phyloP scores from a whole-genome alignment of 1,140 invertebrate species.

The Drosophila insularis region DNA sequence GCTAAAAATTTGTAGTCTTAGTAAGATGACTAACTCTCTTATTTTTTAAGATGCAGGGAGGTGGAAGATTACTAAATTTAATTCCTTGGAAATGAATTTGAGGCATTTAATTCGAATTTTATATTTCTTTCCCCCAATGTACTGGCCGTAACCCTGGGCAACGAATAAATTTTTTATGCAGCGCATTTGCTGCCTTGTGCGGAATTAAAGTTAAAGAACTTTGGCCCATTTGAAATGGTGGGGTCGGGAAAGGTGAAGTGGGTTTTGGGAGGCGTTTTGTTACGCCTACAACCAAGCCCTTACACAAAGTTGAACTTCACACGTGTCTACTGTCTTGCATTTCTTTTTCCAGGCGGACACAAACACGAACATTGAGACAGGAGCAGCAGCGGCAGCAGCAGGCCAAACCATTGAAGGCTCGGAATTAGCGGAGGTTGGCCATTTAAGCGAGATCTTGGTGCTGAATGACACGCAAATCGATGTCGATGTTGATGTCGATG shows the following conservation, averaged over 20 bases:
- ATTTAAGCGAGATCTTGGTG: conserved; percentile 77
- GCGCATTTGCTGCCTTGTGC: conserved; percentile 21
- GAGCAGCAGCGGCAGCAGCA: conserved; percentile 37
- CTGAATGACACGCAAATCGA: conserved; percentile 80
- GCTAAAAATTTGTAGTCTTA: too few relatives aligned
- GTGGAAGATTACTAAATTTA: too few relatives aligned
- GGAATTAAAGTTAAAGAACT: conserved; percentile 46
- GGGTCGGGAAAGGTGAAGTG: too few relatives aligned
- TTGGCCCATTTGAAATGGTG: conserved; percentile 55
- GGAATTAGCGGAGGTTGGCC: conserved; percentile 53
- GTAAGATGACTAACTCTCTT: too few relatives aligned
- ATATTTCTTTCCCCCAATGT: neutral
- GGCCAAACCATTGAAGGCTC: conserved; percentile 4
- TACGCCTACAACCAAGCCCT: conserved; percentile 22
- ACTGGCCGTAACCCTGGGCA: conserved; percentile 27
- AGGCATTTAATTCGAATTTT: too few relatives aligned
- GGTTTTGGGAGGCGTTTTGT: conserved; percentile 23
- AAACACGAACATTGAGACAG: conserved; percentile 50
- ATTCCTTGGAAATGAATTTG: too few relatives aligned
- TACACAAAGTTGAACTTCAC: conserved; percentile 54
- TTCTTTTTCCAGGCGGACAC: conserved; percentile 23
- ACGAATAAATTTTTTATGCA: conserved; percentile 54
- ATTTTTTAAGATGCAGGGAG: too few relatives aligned
- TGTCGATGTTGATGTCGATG: conserved; percentile 27
- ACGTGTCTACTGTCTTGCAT: conserved; percentile 51